These are phyloP conservation scores for Drosophila demipolita DNA, from an alignment of 2,888 invertebrate species.

Conservation along the genomic window DNA sequence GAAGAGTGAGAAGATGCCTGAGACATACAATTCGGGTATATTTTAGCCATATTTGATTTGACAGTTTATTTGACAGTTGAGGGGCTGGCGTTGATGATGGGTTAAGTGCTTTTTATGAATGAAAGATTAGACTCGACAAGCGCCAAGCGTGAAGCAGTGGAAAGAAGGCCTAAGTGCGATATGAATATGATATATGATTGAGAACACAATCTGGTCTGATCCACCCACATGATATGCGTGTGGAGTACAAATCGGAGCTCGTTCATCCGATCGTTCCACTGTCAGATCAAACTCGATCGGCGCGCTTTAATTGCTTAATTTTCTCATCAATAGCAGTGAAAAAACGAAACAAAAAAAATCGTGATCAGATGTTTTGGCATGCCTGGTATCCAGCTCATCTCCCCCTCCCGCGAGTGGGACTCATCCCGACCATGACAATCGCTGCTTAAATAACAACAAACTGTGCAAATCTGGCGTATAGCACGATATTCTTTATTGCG, in stretches of 20 bases:
- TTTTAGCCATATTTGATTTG: constrained; percentile 22
- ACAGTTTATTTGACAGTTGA: constrained; percentile 64
- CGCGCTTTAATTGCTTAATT: constrained; percentile 74
- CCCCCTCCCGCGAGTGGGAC: constrained; percentile 15
- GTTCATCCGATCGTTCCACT: constrained; percentile 16
- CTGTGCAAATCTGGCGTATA: constrained; percentile 78
- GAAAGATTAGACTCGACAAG: constrained; percentile 38
- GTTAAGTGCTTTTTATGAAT: constrained; percentile 71
- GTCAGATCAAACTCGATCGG: constrained; percentile 24
- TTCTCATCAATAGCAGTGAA: constrained; percentile 61
- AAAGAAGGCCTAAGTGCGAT: constrained; percentile 6
- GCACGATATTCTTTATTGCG: constrained; percentile 82
- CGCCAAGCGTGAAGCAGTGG: constrained; percentile 39
- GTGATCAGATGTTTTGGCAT: constrained; percentile 72
- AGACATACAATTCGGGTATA: neutral
- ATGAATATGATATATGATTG: neutral
- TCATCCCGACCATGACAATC: constrained; percentile 67
- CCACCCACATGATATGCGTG: constrained; percentile 15
- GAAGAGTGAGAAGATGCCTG: constrained; percentile 30
- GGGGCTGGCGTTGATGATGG: constrained; percentile 65
- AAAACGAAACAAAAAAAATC: constrained; percentile 48
- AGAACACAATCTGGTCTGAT: neutral
- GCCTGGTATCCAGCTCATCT: constrained; percentile 39
- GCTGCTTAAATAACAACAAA: constrained; percentile 44
- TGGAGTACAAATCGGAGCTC: constrained; percentile 4